Conservation (phyloP, 1,140 invertebrate genomes). For the Drosophila eugracilis region DNA sequence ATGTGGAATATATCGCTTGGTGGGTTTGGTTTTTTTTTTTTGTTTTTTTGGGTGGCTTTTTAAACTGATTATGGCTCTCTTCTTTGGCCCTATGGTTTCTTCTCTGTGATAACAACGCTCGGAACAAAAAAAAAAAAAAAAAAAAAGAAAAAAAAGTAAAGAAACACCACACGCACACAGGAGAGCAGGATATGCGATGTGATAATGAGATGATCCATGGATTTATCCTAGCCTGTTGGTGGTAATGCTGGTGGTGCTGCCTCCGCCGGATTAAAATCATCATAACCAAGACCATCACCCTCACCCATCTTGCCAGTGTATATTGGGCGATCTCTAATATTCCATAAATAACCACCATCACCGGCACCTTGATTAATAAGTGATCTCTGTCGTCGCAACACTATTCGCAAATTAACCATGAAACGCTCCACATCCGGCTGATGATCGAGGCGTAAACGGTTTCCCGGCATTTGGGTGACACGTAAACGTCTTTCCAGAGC, state of each 20-base stretch:
- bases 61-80: not conserved
- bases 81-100: too few species aligned
- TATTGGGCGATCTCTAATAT: conserved; percentile 8
- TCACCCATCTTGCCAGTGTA: conserved; percentile 34
- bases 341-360: conserved; percentile 53
- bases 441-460: conserved; percentile 19
- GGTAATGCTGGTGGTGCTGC: not conserved
- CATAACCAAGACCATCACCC: conserved; percentile 29
- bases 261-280: not conserved
- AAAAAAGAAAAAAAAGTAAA: not conserved
- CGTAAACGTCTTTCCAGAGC: not conserved
- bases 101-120: not conserved
- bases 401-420: conserved; percentile 34
- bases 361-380: conserved; percentile 55
- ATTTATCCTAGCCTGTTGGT: not conserved
- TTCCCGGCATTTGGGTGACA: not conserved
- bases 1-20: too few species aligned
- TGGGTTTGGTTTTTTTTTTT: too few species aligned
- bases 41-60: not conserved
- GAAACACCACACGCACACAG: not conserved
- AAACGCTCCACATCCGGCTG: conserved; percentile 28
- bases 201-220: too few species aligned
- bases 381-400: conserved; percentile 39
- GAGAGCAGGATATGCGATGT: not conserved
- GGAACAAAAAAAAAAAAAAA: not conserved